phyloP scores from a whole-genome alignment of 1,140 invertebrate genomes.

The Hyles vespertilio region DNA sequence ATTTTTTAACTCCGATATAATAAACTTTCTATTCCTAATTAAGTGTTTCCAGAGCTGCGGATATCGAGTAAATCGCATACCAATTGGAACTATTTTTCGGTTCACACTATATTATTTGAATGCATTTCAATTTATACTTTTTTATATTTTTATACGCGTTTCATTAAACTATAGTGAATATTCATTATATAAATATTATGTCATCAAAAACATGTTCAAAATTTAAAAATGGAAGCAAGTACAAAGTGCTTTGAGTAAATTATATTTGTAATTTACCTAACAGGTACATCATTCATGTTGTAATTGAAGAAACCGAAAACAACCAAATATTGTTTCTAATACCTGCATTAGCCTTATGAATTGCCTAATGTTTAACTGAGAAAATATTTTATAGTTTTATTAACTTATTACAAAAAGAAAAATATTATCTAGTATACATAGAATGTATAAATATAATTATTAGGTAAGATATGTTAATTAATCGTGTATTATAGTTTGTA shows the following conservation, averaged over 20 bases:
- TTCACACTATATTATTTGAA: too few relatives aligned
- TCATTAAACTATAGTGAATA: background rate
- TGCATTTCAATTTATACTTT: too few relatives aligned
- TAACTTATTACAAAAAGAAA: constrained; percentile 73
- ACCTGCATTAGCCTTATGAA: constrained; percentile 72
- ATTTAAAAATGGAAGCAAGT: constrained; percentile 22
- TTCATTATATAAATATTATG: background rate
- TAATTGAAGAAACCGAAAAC: constrained; percentile 55
- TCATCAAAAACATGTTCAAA: background rate
- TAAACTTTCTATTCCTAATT: too few relatives aligned
- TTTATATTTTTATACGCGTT: too few relatives aligned
- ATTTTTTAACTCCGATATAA: too few relatives aligned
- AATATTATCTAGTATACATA: constrained; percentile 73
- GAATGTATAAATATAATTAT: constrained; percentile 69
- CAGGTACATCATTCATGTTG: constrained; percentile 45
- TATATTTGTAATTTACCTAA: constrained; percentile 34
- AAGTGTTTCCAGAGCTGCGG: too few relatives aligned
- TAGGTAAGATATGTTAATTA: constrained; percentile 69
- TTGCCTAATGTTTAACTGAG: constrained; percentile 72
- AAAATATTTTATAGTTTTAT: constrained; percentile 75
- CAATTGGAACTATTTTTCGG: too few relatives aligned
- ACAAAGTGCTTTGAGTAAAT: constrained; percentile 23
- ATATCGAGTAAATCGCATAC: too few relatives aligned
- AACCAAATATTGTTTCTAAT: constrained; percentile 72
- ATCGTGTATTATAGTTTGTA: constrained; percentile 72